phyloP scores from a whole-genome alignment of 2,888 invertebrate genomes.

The Erebia epiphron region DNA sequence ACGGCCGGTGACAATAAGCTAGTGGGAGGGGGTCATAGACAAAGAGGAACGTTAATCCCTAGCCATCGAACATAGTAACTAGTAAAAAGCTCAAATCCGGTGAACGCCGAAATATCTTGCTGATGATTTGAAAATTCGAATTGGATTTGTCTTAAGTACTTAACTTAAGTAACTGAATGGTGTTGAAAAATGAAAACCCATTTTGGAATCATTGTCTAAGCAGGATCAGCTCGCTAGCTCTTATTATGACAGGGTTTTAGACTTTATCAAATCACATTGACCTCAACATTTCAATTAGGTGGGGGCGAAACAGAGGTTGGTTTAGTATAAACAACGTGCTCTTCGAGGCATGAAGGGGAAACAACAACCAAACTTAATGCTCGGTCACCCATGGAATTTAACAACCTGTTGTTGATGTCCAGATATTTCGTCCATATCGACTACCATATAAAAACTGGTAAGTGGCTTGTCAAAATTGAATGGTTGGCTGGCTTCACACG shows the following conservation, averaged over 20 bases:
- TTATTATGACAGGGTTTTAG: too few species aligned
- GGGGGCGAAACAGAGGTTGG: background rate
- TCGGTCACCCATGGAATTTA: background rate
- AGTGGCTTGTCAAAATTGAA: background rate
- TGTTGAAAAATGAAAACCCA: too few species aligned
- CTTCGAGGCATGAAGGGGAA: background rate
- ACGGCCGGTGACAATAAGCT: slow-evolving; percentile 63
- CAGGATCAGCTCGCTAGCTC: too few species aligned
- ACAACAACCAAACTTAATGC: background rate
- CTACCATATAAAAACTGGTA: background rate
- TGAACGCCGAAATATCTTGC: background rate
- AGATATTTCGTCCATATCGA: background rate
- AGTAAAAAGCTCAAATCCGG: slow-evolving; percentile 8
- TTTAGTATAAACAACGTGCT: background rate
- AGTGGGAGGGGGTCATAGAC: slow-evolving; percentile 51
- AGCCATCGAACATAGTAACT: slow-evolving; percentile 11
- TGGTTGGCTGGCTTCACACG: background rate
- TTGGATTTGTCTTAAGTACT: background rate
- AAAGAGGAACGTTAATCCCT: slow-evolving; percentile 48
- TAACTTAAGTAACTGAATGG: too few species aligned
- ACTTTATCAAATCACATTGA: too few species aligned
- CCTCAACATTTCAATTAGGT: too few species aligned
- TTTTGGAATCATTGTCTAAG: background rate
- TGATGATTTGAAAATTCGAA: slow-evolving; percentile 2
- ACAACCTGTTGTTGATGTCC: background rate